A percentile compares a stretch with the other conserved stretches of the same genome.
Conservation (phyloP, 2,888 invertebrate genomes). For the Melolontha melolontha region DNA sequence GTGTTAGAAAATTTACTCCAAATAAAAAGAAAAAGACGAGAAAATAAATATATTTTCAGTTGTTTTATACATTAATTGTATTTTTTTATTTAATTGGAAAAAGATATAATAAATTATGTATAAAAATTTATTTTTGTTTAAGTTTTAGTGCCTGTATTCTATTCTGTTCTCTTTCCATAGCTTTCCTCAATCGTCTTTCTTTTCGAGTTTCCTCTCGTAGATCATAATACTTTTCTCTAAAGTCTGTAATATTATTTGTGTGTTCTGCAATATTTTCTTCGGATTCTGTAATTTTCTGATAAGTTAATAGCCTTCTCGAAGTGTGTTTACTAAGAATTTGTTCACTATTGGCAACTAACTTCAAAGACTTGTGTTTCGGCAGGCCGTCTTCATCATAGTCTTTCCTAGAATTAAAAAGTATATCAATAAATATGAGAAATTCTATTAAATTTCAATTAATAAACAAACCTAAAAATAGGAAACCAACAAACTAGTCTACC, state of each 20-base stretch:
- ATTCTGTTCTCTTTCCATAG: constrained; percentile 57
- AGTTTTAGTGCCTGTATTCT: constrained; percentile 53
- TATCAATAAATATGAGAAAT: not conserved
- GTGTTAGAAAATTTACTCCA: constrained; percentile 29
- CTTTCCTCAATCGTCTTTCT: constrained; percentile 69
- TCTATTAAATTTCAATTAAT: constrained; percentile 24
- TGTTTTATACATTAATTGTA: constrained; percentile 22
- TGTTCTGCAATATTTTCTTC: constrained; percentile 58
- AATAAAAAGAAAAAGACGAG: constrained; percentile 9
- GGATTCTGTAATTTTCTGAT: constrained; percentile 78
- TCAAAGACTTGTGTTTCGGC: constrained; percentile 84
- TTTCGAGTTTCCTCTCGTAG: constrained; percentile 75
- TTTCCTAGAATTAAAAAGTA: constrained; percentile 67
- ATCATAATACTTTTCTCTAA: constrained; percentile 79
- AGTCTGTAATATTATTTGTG: constrained; percentile 64
- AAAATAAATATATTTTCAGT: not conserved
- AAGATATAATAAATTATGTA: constrained; percentile 15
- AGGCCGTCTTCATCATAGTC: constrained; percentile 79
- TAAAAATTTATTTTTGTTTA: constrained; percentile 38
- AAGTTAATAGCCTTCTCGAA: constrained; percentile 86
- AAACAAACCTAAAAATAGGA: constrained; percentile 82
- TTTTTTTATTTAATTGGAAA: constrained; percentile 36
- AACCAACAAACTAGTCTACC: constrained; percentile 96
- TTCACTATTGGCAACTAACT: constrained; percentile 86
- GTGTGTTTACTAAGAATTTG: constrained; percentile 86